Percentiles rank a stretch among this genome's conserved stretches.
phyloP scores from a whole-genome alignment of 37 sponge, comb jelly and placozoan species.

The Lycopodina hypogea region DNA sequence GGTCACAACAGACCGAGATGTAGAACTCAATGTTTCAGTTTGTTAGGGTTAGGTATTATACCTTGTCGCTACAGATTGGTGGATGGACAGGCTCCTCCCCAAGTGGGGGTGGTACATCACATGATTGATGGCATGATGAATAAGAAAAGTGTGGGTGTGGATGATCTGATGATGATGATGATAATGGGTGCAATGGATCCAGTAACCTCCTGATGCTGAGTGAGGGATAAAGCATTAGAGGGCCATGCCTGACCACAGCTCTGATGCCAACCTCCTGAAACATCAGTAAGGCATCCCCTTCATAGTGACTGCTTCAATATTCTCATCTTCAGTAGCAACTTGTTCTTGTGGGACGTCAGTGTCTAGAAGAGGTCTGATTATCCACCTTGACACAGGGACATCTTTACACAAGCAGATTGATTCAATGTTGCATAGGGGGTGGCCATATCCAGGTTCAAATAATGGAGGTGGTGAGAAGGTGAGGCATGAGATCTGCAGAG shows the following conservation, averaged over 20 bases:
- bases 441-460: constrained; percentile 5
- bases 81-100: neutral
- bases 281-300: neutral
- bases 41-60: too few relatives aligned
- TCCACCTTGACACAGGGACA: neutral
- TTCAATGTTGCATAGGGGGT: neutral
- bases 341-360: neutral
- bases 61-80: too few relatives aligned
- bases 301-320: constrained; percentile 10
- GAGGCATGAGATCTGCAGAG: constrained; percentile 11
- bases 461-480: constrained; percentile 10
- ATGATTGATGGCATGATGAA: neutral
- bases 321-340: constrained; percentile 1
- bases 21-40: constrained; percentile 10
- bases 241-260: constrained; percentile 9
- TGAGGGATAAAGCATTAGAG: neutral
- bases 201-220: constrained; percentile 5
- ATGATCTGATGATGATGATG: neutral
- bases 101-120: neutral
- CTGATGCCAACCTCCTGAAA: neutral
- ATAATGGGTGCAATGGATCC: neutral
- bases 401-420: constrained; percentile 9
- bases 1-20: neutral
- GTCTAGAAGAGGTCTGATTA: neutral
- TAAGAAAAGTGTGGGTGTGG: too few relatives aligned